These are phyloP conservation scores for Ceratina australensis DNA, from an alignment of 1,140 invertebrate species.

Conservation along the genomic window DNA sequence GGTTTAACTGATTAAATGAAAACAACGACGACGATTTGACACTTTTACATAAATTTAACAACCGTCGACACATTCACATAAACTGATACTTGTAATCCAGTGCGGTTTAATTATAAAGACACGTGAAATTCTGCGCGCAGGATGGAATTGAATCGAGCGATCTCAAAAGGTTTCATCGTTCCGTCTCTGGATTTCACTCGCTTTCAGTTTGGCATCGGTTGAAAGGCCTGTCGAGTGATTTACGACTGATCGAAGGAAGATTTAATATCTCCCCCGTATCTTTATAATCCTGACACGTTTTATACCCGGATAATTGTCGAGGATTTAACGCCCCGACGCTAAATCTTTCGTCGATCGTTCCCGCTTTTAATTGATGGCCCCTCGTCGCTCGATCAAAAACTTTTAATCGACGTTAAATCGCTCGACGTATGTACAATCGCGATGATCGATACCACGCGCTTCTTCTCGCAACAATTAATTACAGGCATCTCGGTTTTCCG, in stretches of 20 bases:
- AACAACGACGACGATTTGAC: no score
- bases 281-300: neutral
- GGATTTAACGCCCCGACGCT: neutral
- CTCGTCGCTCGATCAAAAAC: neutral
- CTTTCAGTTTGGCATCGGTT: neutral
- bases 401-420: neutral
- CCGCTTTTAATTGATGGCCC: neutral
- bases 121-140: no score
- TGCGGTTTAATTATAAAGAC: no score
- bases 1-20: no score
- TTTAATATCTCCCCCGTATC: slow-evolving; percentile 3
- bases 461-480: slow-evolving; percentile 26
- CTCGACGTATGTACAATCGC: neutral
- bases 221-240: neutral
- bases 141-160: no score
- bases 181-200: no score
- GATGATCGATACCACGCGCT: neutral
- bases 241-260: neutral
- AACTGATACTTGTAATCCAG: no score
- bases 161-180: no score
- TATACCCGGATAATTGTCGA: neutral
- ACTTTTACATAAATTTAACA: no score
- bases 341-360: neutral
- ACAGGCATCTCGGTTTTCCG: no score
- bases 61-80: no score